Evolutionary conservation across 1,140 invertebrate genomes (phyloP).

Genomic region (Cydia amplana): DNA sequence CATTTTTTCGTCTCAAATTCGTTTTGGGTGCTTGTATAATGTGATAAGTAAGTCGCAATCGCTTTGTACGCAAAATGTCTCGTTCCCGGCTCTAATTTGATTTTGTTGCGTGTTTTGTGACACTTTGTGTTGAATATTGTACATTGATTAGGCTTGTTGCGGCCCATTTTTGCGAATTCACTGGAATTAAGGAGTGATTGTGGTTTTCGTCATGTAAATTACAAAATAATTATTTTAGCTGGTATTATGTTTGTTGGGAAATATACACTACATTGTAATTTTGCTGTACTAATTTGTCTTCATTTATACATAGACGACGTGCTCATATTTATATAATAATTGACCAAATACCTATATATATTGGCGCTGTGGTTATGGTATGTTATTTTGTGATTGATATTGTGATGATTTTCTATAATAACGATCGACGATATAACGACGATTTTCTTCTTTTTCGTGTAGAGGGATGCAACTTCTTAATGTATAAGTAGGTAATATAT

Average conservation of each 20-base stretch:
- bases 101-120: slow-evolving; percentile 26
- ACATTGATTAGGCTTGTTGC: not conserved
- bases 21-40: slow-evolving; percentile 29
- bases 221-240: not conserved
- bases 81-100: slow-evolving; percentile 20
- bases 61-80: slow-evolving; percentile 29
- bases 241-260: not conserved
- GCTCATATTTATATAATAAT: too few relatives aligned
- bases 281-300: not conserved
- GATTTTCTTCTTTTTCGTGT: too few relatives aligned
- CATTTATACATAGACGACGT: too few relatives aligned
- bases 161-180: not conserved
- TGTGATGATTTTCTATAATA: too few relatives aligned
- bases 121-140: not conserved
- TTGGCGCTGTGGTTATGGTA: too few relatives aligned
- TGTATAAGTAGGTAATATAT: too few relatives aligned
- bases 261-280: not conserved
- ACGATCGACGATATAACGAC: too few relatives aligned
- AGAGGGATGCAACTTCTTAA: too few relatives aligned
- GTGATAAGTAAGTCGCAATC: slow-evolving; percentile 30
- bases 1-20: slow-evolving; percentile 30
- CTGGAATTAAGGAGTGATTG: not conserved
- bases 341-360: too few relatives aligned
- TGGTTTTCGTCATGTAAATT: not conserved
- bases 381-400: too few relatives aligned